phyloP scores from a whole-genome alignment of 2,888 invertebrate genomes.

The Perizoma flavofasciatum region DNA sequence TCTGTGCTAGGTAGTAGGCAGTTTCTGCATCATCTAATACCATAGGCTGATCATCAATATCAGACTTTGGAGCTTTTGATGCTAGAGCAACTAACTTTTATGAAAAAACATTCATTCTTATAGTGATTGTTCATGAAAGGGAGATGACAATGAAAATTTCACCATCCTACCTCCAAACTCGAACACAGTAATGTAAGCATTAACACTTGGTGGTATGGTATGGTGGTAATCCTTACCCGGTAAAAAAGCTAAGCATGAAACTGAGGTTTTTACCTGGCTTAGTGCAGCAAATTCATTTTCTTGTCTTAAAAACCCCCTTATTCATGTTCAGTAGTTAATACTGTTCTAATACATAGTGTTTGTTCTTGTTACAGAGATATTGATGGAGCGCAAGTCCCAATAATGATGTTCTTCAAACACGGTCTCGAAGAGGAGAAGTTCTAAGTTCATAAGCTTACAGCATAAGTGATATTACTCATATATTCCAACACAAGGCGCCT shows the following conservation, averaged over 20 bases:
- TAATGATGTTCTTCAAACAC: slow-evolving; percentile 98
- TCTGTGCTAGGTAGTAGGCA: too few relatives aligned
- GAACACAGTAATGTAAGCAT: too few relatives aligned
- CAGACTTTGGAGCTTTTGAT: slow-evolving; percentile 68
- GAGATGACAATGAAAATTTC: slow-evolving; percentile 57
- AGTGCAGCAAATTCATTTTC: too few relatives aligned
- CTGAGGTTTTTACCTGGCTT: too few relatives aligned
- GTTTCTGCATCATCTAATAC: slow-evolving; percentile 71
- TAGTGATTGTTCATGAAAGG: slow-evolving; percentile 77
- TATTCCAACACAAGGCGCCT: slow-evolving; percentile 67
- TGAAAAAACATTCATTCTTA: slow-evolving; percentile 74
- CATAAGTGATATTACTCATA: slow-evolving; percentile 66
- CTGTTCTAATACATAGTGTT: too few relatives aligned
- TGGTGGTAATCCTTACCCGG: too few relatives aligned
- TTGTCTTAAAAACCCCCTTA: too few relatives aligned
- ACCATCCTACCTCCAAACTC: too few relatives aligned
- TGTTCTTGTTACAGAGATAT: slow-evolving; percentile 86
- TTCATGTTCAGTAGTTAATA: neutral
- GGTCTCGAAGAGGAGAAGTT: slow-evolving; percentile 98
- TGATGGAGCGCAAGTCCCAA: slow-evolving; percentile 91
- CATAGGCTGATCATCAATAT: slow-evolving; percentile 59
- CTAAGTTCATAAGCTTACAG: slow-evolving; percentile 74
- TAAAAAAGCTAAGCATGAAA: too few relatives aligned
- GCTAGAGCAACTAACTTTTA: slow-evolving; percentile 70
- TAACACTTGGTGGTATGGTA: too few relatives aligned